Evolutionary conservation across 2,113 vertebrate species (phyloP).

Genomic region (Albula glossodonta): DNA sequence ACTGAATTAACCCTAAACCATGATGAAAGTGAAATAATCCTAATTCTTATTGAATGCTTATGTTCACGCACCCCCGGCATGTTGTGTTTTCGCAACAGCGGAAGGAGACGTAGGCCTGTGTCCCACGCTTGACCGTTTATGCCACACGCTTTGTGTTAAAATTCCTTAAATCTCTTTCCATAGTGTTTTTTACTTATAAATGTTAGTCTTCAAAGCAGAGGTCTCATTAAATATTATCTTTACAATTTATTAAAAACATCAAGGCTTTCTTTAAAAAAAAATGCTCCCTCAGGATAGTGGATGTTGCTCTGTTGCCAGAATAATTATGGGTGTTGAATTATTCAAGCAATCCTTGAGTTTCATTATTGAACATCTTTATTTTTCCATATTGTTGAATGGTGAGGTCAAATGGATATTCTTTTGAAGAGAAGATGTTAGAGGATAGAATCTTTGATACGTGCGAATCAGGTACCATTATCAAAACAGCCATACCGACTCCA

Average conservation of each 20-base stretch:
- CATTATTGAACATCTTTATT: not conserved
- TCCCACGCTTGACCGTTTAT: not conserved
- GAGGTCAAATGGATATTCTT: not conserved
- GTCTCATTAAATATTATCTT: not conserved
- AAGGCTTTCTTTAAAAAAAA: constrained; percentile 7
- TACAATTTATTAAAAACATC: constrained; percentile 7
- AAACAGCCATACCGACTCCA: not conserved
- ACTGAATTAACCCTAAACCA: no score
- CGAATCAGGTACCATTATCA: not conserved
- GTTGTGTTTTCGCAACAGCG: no score
- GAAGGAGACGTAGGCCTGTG: not conserved
- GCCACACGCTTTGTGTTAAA: not conserved
- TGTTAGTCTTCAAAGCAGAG: not conserved
- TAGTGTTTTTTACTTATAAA: not conserved
- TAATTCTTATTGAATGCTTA: no score
- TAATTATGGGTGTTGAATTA: constrained; percentile 36
- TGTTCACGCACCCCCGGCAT: no score
- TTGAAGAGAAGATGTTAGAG: not conserved
- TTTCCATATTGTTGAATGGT: not conserved
- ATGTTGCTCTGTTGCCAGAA: constrained; percentile 28
- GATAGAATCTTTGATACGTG: not conserved
- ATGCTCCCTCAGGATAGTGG: constrained; percentile 30
- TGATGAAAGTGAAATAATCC: no score
- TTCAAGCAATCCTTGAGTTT: constrained; percentile 25
- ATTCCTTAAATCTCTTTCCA: not conserved